Evolutionary conservation across 2,797 vertebrate genomes (phyloP).

Genomic region (Smutsia gigantea): DNA sequence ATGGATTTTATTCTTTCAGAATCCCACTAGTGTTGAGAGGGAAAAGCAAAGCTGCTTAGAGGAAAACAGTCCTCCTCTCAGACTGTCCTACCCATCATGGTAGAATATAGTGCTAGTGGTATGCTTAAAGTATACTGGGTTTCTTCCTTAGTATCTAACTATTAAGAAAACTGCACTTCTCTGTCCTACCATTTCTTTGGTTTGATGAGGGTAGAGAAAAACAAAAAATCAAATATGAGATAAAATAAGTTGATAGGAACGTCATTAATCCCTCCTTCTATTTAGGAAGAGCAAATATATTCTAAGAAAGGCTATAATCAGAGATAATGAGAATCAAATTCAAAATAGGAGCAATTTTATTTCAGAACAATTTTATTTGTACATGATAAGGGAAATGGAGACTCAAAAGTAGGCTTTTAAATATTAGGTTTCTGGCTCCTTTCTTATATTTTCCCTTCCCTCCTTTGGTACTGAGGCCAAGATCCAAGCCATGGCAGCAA

Average conservation of each 20-base stretch:
- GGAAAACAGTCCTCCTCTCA: neutral
- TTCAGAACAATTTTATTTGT: neutral
- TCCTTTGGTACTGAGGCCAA: neutral
- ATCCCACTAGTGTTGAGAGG: neutral
- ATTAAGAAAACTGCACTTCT: neutral
- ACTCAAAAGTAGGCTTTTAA: neutral
- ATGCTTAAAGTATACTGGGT: neutral
- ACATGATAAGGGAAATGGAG: neutral
- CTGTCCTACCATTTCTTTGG: neutral
- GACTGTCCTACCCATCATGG: fast-evolving
- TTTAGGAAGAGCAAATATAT: neutral
- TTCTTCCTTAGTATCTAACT: neutral
- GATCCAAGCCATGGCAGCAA: too few relatives aligned
- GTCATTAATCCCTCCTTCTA: neutral
- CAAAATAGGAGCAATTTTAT: neutral
- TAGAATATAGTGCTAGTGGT: fast-evolving
- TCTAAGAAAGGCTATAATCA: neutral
- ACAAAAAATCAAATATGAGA: neutral
- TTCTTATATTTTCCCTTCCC: neutral
- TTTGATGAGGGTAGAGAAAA: neutral
- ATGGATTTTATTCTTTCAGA: neutral
- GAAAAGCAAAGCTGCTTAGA: neutral
- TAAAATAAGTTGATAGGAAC: neutral
- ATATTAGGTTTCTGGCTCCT: neutral
- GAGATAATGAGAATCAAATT: neutral